Evolutionary conservation across 2,888 invertebrate genomes (phyloP), one percentile per base, ranked within the genome.

Genomic region (Ashinkailepas kermadecensis): DNA sequence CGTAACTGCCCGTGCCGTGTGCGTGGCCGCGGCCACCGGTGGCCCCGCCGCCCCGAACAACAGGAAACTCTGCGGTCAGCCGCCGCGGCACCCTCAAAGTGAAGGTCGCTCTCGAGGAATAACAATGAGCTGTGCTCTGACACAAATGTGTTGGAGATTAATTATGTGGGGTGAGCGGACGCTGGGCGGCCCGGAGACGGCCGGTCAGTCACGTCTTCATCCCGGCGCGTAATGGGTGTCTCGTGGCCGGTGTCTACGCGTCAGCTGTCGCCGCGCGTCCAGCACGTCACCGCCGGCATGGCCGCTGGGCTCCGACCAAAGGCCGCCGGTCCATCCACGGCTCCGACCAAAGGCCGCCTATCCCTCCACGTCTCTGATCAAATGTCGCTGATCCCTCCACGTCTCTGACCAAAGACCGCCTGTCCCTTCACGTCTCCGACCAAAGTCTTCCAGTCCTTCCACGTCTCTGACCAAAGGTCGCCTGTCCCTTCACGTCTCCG

Each of bases 41-140:
- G 39, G 3, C 70, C 25, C 21, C 70, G 65, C 65, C 65, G 23
- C n/a, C 23, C 18, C 13, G 13, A 15, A 25, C 15, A 70, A 70
- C 70, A 70, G 70, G 70, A 70, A 70, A 70, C 70, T 23, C 70
- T 70, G 70, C 70, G 70, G 70, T 39, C 70, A 39, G 70, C 23
- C 70, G 39, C 25, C 15, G 70, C 70, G 70, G 70, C 70, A 25
- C 7, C 70, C 70, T 70, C 70, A 70, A 70, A 70, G 70, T 15
- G 70, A 70, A 70, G 70, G 70, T 70, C 70, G 39, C 70, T 13
- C 25, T 15, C 13, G 39, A 39, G 39, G 70, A 70, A 70, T 70
- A 70, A 70, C 70, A 70, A 70, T 70, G 70, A 70, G 70, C 70
- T 4, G 12, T 9, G 13, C 39, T 70, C 70, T 70, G 70, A 70